These are phyloP conservation scores for Eciton burchellii DNA, from an alignment of 1,140 invertebrate species.

Conservation along the genomic window DNA sequence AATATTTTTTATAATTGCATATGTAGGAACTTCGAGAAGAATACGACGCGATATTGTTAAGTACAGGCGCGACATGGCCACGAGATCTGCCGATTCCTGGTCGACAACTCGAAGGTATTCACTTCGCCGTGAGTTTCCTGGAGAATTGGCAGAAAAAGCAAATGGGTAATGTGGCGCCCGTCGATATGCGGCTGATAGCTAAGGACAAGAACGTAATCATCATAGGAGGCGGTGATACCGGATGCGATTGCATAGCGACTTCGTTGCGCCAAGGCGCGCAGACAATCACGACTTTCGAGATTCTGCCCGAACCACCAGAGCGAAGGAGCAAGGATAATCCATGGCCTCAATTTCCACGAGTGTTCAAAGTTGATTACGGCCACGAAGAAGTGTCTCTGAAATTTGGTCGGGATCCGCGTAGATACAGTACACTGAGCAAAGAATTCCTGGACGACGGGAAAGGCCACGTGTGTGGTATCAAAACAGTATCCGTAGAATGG, in stretches of 20 bases:
- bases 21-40: conserved; percentile 88
- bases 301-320: conserved; percentile 95
- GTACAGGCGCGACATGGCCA: conserved; percentile 98
- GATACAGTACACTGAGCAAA: conserved; percentile 97
- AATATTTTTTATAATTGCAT: neutral
- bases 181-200: conserved; percentile 89
- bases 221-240: conserved; percentile 99
- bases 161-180: conserved; percentile 87
- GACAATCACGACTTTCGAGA: conserved; percentile 98
- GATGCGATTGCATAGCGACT: conserved; percentile 99
- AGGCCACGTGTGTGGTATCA: conserved; percentile 95
- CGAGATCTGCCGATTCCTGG: conserved; percentile 95
- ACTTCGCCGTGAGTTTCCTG: conserved; percentile 99
- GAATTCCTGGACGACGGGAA: conserved; percentile 97
- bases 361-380: conserved; percentile 99
- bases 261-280: conserved; percentile 98
- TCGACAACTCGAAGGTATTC: conserved; percentile 94
- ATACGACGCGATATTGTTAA: conserved; percentile 95
- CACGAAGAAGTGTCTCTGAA: conserved; percentile 97
- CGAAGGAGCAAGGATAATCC: conserved; percentile 95
- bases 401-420: conserved; percentile 96
- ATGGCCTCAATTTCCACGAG: conserved; percentile 98
- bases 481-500: conserved; percentile 97
- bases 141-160: conserved; percentile 99
- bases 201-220: conserved; percentile 98